Evolutionary conservation across 2,797 vertebrate species (phyloP), one percentile per base, ranked within the genome.

Genomic region (Pipistrellus nathusii): DNA sequence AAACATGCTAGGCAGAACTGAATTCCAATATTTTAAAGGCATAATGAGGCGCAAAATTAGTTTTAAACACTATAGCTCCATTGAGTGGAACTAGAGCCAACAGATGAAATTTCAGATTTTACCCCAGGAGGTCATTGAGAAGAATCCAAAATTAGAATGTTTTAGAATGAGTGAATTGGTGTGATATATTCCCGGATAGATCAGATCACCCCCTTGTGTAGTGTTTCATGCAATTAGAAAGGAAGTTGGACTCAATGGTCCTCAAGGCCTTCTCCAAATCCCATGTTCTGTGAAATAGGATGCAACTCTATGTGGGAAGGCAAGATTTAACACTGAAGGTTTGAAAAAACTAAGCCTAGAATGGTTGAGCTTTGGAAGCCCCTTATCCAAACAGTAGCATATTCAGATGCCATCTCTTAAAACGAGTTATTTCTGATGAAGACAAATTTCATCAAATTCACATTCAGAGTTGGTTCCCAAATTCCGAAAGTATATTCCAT

Each of bases 91-190:
- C 15, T 82, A 90, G 12, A 93, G 8, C 27, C 72, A 90, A 57
- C 66, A 30, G 32, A 62, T 88, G 64, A 93, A 68, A 83, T 59
- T 88, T 83, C 66, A 90, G 35, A 80, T 75, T 90, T 80, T 85
- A 55, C 62, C 27, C 91, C 14, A 35, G 68, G 30, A 94, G 35
- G 44, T 35, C 6, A 55, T 88, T 85, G 66, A 77, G 23, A 95
- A 35, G 55, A 95, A 55, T 75, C 21, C 25, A 64, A 69, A 88
- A 20, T 77, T 30, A 90, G 30, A 57, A 35, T 62, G 23, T 88
- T 92, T 90, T 38, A 72, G 20, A 85, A 30, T 53, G n/a, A 55
- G 30, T 51, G 8, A 35, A 72, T 81, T 20, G 53, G 15, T 81
- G 35, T 80, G 4, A 84, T 62, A 27, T 81, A 21, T 73, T 84